These are phyloP conservation scores for Scophthalmus maximus DNA, from an alignment of 2,113 vertebrate genomes.

Conservation along the genomic window DNA sequence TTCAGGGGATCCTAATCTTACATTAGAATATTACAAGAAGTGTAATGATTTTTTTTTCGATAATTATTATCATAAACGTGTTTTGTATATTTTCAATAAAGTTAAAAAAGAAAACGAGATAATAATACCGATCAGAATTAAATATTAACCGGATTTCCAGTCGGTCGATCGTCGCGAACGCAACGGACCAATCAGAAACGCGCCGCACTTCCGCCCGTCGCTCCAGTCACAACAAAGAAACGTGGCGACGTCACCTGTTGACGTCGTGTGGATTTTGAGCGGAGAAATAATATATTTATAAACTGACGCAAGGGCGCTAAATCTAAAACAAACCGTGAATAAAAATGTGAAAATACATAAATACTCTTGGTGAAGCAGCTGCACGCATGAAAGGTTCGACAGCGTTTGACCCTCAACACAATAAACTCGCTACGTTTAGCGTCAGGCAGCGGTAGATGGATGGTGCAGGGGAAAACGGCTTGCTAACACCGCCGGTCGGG, in stretches of 20 bases:
- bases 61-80: too few species aligned
- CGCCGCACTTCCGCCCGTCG: slow-evolving; percentile 1
- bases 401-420: slow-evolving; percentile 54
- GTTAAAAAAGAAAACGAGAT: too few species aligned
- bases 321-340: slow-evolving; percentile 82
- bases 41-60: too few species aligned
- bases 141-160: too few species aligned
- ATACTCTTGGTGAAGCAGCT: slow-evolving; percentile 63
- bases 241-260: slow-evolving; percentile 58
- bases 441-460: slow-evolving; percentile 38
- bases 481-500: slow-evolving; percentile 58
- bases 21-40: too few species aligned
- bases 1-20: too few species aligned
- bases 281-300: slow-evolving; percentile 81
- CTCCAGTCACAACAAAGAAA: slow-evolving; percentile 35
- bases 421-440: slow-evolving; percentile 54
- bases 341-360: slow-evolving; percentile 79
- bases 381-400: slow-evolving; percentile 74
- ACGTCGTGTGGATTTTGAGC: slow-evolving; percentile 74
- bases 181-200: too few species aligned
- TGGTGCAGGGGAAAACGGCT: slow-evolving; percentile 36
- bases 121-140: too few species aligned
- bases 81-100: too few species aligned
- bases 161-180: too few species aligned
- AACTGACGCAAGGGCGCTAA: slow-evolving; percentile 82